Evolutionary conservation across 1,140 invertebrate genomes (phyloP).

Genomic region (Drosophila erecta): DNA sequence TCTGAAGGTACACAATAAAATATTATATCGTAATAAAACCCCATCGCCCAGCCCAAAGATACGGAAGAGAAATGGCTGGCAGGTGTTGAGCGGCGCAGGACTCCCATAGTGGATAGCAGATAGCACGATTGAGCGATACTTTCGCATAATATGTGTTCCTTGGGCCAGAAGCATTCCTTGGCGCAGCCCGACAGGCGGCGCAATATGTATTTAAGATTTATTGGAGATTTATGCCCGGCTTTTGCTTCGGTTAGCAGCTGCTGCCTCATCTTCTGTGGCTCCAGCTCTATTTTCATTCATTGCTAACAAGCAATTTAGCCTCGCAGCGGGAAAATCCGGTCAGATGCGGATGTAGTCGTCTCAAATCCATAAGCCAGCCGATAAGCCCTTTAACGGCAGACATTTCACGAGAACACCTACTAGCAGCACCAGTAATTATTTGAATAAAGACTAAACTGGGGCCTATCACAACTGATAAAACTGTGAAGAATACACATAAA

Average conservation of each 20-base stretch:
- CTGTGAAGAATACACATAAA: neutral
- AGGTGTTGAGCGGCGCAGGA: conserved; percentile 5
- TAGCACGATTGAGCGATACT: conserved; percentile 70
- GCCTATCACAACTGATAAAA: neutral
- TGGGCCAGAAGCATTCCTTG: conserved; percentile 39
- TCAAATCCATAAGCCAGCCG: neutral
- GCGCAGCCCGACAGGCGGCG: conserved; percentile 37
- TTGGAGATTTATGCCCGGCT: conserved; percentile 73
- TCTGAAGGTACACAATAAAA: conserved; percentile 78
- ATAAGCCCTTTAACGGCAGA: conserved; percentile 22
- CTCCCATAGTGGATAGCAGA: conserved; percentile 8
- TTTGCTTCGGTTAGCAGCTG: conserved; percentile 46
- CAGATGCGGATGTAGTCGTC: conserved; percentile 4
- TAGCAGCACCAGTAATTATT: too few relatives aligned
- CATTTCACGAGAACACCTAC: neutral
- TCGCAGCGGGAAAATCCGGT: conserved; percentile 23
- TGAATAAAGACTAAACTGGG: neutral
- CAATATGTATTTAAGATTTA: conserved; percentile 74
- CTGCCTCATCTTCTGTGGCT: conserved; percentile 21
- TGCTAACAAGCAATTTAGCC: conserved; percentile 56
- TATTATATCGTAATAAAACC: conserved; percentile 79
- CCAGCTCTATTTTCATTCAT: conserved; percentile 38
- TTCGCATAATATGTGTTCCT: conserved; percentile 49
- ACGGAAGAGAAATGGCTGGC: conserved; percentile 42
- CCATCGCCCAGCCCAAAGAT: conserved; percentile 49